phyloP scores from a whole-genome alignment of 2,888 invertebrate genomes.

The Oegoconia quadripuncta region DNA sequence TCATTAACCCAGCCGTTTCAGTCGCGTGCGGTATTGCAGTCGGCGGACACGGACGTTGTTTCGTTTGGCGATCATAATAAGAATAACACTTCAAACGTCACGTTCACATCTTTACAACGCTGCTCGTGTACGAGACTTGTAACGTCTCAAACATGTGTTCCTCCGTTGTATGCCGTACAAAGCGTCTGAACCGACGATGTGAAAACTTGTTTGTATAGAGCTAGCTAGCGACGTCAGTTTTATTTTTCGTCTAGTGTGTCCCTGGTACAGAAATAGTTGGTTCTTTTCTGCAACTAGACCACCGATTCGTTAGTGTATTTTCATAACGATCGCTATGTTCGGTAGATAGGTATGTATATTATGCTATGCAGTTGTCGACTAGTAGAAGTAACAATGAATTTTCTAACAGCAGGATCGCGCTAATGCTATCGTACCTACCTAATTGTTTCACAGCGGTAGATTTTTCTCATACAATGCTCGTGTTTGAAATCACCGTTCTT shows the following conservation, averaged over 20 bases:
- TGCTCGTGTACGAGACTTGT: slow-evolving; percentile 10
- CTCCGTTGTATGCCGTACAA: slow-evolving; percentile 16
- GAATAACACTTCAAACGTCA: slow-evolving; percentile 13
- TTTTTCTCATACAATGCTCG: slow-evolving; percentile 3
- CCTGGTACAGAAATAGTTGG: slow-evolving; percentile 41
- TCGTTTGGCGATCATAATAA: slow-evolving; percentile 19
- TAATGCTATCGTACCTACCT: too few species aligned
- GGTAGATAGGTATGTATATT: too few species aligned
- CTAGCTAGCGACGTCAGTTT: slow-evolving; percentile 35
- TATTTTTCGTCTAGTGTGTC: slow-evolving; percentile 40
- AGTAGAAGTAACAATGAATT: slow-evolving; percentile 3
- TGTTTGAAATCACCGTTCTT: slow-evolving; percentile 6
- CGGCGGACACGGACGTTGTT: slow-evolving; percentile 23
- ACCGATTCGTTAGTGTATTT: slow-evolving; percentile 16
- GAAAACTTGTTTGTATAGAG: slow-evolving; percentile 37
- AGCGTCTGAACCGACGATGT: slow-evolving; percentile 21
- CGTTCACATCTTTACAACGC: slow-evolving; percentile 20
- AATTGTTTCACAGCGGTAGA: slow-evolving; percentile 1
- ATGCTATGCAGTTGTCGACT: slow-evolving; percentile 8
- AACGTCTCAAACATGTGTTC: not conserved
- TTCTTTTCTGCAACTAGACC: slow-evolving; percentile 23
- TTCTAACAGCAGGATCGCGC: slow-evolving; percentile 1
- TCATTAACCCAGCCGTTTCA: slow-evolving; percentile 38
- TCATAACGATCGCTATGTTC: too few species aligned
- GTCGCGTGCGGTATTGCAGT: slow-evolving; percentile 35